Evolutionary conservation across 2,113 vertebrate species (phyloP).

Genomic region (Symphodus melops): DNA sequence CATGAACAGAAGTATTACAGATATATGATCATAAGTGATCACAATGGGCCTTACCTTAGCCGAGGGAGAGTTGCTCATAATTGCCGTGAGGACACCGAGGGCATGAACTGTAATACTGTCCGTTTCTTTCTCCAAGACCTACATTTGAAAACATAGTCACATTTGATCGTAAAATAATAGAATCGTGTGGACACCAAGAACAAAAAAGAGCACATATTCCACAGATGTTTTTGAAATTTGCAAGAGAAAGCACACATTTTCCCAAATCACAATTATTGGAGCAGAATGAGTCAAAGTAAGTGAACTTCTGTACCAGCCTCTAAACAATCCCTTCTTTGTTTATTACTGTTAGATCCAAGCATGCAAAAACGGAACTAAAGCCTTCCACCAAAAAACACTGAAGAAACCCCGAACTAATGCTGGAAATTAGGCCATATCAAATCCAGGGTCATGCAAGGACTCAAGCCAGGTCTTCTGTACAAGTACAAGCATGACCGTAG

Average conservation of each 20-base stretch:
- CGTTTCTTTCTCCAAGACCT: slow-evolving; percentile 85
- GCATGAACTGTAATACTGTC: slow-evolving; percentile 94
- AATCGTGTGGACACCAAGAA: slow-evolving; percentile 1
- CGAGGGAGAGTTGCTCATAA: slow-evolving; percentile 94
- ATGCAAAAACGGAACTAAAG: slow-evolving; percentile 71
- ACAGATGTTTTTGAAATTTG: slow-evolving; percentile 5
- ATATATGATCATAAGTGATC: neutral
- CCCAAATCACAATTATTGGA: slow-evolving; percentile 21
- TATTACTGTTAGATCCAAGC: slow-evolving; percentile 53
- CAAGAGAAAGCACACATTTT: slow-evolving; percentile 24
- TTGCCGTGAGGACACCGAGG: slow-evolving; percentile 91
- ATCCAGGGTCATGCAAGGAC: slow-evolving; percentile 10
- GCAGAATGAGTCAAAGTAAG: slow-evolving; percentile 30
- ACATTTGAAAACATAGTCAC: slow-evolving; percentile 32
- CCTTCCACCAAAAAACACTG: slow-evolving; percentile 29
- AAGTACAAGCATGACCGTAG: slow-evolving; percentile 35
- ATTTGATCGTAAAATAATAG: slow-evolving; percentile 13
- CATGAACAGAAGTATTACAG: neutral
- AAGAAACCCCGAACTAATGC: slow-evolving; percentile 24
- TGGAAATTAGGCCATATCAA: slow-evolving; percentile 53
- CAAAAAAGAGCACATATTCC: neutral
- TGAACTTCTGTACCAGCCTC: slow-evolving; percentile 24
- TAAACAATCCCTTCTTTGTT: slow-evolving; percentile 60
- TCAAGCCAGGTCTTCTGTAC: slow-evolving; percentile 38
- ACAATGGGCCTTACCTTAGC: slow-evolving; percentile 89